phyloP scores from a whole-genome alignment of 2,113 vertebrate species.

The Marcusenius ussheri region DNA sequence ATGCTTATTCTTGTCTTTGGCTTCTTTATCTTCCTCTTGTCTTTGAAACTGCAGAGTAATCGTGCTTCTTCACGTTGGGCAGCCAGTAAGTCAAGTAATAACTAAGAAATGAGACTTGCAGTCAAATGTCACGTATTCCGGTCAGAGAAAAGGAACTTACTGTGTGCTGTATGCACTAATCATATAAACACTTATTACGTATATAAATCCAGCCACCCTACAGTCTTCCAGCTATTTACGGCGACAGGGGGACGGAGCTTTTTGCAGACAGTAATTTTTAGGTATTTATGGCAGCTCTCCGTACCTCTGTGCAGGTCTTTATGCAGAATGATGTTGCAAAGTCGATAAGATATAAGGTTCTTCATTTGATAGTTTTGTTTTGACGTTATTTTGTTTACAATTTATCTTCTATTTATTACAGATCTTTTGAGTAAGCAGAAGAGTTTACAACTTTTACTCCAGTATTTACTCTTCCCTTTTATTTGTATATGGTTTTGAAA shows the following conservation, averaged over 20 bases:
- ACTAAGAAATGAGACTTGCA: neutral
- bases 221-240: neutral
- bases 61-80: neutral
- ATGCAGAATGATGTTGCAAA: neutral
- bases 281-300: neutral
- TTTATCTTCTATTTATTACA: neutral
- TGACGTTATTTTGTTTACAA: neutral
- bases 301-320: neutral
- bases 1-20: neutral
- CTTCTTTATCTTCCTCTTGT: neutral
- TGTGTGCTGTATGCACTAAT: neutral
- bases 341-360: neutral
- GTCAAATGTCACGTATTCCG: neutral
- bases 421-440: neutral
- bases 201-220: neutral
- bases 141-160: neutral
- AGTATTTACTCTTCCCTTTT: neutral
- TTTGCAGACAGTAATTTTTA: neutral
- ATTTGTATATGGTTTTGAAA: constrained; percentile 10
- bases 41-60: neutral
- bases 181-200: neutral
- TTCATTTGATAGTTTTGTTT: neutral
- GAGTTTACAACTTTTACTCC: neutral
- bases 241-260: neutral
- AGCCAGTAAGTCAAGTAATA: neutral